Evolutionary conservation across 2,113 vertebrate species (phyloP).

Genomic region (zebrafish (Danio rerio)): DNA sequence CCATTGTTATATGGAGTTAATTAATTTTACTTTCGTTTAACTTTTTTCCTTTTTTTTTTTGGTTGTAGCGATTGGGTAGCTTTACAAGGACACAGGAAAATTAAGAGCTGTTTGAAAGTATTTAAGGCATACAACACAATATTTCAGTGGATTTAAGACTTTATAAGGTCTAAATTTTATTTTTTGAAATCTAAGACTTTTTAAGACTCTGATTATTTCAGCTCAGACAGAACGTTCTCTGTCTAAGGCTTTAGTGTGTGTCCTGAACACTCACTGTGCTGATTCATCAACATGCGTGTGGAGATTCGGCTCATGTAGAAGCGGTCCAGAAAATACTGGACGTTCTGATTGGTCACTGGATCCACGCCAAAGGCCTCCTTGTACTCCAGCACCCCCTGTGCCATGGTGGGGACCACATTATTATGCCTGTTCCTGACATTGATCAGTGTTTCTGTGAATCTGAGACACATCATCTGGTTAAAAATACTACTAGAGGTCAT

Average conservation of each 20-base stretch:
- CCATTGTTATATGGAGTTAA: too few species aligned
- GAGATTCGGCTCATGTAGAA: slow-evolving; percentile 99
- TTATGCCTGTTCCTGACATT: slow-evolving; percentile 92
- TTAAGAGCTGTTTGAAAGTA: too few species aligned
- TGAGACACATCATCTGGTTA: slow-evolving; percentile 59
- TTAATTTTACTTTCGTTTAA: too few species aligned
- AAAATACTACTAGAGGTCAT: slow-evolving; percentile 7
- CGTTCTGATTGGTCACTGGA: slow-evolving; percentile 93
- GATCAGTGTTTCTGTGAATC: slow-evolving; percentile 90
- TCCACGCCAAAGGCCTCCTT: slow-evolving; percentile 91
- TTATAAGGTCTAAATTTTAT: too few species aligned
- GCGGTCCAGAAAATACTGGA: slow-evolving; percentile 97
- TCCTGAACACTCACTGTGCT: slow-evolving; percentile 89
- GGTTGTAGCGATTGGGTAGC: too few species aligned
- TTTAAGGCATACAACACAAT: too few species aligned
- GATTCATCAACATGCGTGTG: slow-evolving; percentile 97
- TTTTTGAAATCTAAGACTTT: too few species aligned
- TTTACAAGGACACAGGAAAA: too few species aligned
- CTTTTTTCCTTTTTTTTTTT: too few species aligned
- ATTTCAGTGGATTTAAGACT: too few species aligned
- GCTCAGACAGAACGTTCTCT: background rate
- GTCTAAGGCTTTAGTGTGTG: background rate
- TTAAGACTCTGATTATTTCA: background rate
- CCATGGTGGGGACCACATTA: slow-evolving; percentile 95
- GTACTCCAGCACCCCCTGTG: slow-evolving; percentile 94